phyloP scores from a whole-genome alignment of 2,113 vertebrate species.

The Saguinus midas region DNA sequence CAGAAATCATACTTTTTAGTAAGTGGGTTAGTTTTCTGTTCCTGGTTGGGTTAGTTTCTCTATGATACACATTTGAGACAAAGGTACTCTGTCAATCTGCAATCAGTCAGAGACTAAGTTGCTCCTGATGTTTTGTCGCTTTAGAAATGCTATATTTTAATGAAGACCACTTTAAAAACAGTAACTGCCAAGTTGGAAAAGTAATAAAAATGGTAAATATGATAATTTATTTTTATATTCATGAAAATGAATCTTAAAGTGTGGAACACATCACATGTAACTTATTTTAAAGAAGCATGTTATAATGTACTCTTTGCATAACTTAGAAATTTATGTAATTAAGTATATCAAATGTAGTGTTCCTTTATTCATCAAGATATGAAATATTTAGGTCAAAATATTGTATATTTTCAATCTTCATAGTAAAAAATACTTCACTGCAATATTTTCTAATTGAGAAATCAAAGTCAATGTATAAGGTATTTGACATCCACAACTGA shows the following conservation, averaged over 20 bases:
- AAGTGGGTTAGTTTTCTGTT: not conserved
- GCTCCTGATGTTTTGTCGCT: not conserved
- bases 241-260: not conserved
- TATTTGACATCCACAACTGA: not conserved
- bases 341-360: not conserved
- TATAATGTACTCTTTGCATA: not conserved
- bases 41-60: not conserved
- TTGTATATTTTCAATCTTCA: not conserved
- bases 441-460: conserved; percentile 1
- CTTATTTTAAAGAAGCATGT: not conserved
- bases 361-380: not conserved
- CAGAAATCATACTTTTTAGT: not conserved
- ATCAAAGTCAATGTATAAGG: not conserved
- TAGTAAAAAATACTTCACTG: not conserved
- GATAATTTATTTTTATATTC: not conserved
- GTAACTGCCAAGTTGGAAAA: not conserved
- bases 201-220: not conserved
- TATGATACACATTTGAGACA: not conserved
- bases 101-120: not conserved
- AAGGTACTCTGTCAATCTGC: not conserved
- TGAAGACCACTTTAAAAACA: not conserved
- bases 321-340: not conserved
- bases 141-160: not conserved
- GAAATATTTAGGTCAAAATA: not conserved
- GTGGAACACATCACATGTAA: not conserved